phyloP scores from a whole-genome alignment of 2,113 vertebrate genomes.

The Macroglossus sobrinus region DNA sequence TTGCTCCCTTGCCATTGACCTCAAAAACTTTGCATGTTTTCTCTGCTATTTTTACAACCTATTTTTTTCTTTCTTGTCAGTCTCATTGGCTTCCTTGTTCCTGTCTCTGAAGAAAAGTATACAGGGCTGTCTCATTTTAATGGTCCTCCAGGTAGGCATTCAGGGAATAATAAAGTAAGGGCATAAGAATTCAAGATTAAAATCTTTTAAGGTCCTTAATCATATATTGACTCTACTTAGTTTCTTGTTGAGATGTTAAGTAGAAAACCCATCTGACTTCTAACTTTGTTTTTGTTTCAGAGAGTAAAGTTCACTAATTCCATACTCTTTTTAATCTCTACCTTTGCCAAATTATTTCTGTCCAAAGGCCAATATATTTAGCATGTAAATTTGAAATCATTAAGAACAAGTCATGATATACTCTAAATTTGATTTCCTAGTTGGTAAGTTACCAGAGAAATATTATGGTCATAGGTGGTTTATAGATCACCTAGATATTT shows the following conservation, averaged over 20 bases:
- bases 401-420: background rate
- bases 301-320: background rate
- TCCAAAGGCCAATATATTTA: background rate
- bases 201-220: background rate
- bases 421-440: background rate
- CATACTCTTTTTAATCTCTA: background rate
- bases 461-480: background rate
- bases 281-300: background rate
- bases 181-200: background rate
- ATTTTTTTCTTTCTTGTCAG: background rate
- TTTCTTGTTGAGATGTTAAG: background rate
- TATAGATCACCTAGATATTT: background rate
- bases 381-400: background rate
- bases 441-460: background rate
- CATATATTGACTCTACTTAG: background rate
- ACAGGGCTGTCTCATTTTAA: background rate
- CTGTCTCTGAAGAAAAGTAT: background rate
- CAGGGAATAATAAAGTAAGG: background rate
- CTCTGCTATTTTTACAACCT: background rate
- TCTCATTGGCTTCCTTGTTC: background rate
- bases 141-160: background rate
- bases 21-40: background rate
- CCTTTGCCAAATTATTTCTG: background rate
- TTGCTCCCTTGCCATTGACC: background rate
- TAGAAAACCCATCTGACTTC: background rate